Evolutionary conservation across 2,888 invertebrate genomes (phyloP), one percentile per base, ranked within the genome.

Genomic region (Cheilosia variabilis): DNA sequence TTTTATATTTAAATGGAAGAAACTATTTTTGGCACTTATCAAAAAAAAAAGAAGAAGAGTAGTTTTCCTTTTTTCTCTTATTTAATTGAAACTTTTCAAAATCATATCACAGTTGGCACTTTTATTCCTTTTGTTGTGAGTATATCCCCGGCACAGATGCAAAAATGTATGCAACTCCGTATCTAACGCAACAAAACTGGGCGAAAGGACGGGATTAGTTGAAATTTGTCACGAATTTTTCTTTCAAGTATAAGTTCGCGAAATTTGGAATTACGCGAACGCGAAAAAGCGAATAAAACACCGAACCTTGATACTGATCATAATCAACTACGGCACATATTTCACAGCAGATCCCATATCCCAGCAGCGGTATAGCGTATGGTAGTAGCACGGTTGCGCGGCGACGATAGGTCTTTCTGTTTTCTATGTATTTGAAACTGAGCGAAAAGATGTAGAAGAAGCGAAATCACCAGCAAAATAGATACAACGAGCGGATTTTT

Each of bases 251-350:
- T 75, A 75, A 71, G 17, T 86, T 86, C 80, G 86, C 86, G 63
- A 81, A 79, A 81, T 68, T 81, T 72, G 86, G 80, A 81, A 81
- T 57, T 81, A 86, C 72, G 72, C 86, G 84, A 80, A 71, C 76
- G 80, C 80, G 81, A 86, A 86, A 81, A 72, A 77, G 81, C 80
- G 76, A 86, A 77, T 80, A 86, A 86, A 86, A 86, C 86, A 86
- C 86, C 86, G 86, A 86, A 86, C 86, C 86, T 86, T 86, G 86
- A 86, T 86, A 86, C 86, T 86, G 86, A 86, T 86, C 86, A 86
- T 86, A 86, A 86, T 86, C 86, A 86, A 86, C 86, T 86, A 86
- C 86, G 86, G 86, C 81, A 86, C 81, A 86, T 81, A 86, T 81
- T 81, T 86, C 86, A 77, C 86, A 86, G 81, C 81, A 76, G 86